Percentiles rank a stretch among this genome's conserved stretches.
phyloP scores from a whole-genome alignment of 2,888 invertebrate genomes.

The Ormia ochracea region DNA sequence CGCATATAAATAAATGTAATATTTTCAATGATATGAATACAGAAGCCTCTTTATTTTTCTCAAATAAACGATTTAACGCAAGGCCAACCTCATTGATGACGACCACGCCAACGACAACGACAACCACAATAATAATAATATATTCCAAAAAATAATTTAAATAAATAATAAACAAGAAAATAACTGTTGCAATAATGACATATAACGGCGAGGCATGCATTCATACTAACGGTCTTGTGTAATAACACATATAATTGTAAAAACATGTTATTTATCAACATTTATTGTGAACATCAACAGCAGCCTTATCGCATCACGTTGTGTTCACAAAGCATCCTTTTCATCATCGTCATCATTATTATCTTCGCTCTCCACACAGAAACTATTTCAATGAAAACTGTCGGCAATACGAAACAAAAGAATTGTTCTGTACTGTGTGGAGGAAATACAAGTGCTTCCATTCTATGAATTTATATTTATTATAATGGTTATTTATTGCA shows the following conservation, averaged over 20 bases:
- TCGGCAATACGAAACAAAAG: not conserved
- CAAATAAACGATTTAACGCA: conserved; percentile 33
- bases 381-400: not conserved
- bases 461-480: conserved; percentile 14
- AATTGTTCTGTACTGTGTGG: not conserved
- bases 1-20: conserved; percentile 6
- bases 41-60: conserved; percentile 13
- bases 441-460: conserved; percentile 3
- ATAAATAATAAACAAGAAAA: conserved; percentile 16
- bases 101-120: not conserved
- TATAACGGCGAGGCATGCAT: conserved; percentile 27
- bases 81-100: conserved; percentile 36
- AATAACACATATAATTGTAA: not conserved
- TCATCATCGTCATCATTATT: not conserved
- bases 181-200: conserved; percentile 57
- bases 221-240: not conserved
- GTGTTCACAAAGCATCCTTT: conserved; percentile 14
- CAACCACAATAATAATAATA: conserved; percentile 23
- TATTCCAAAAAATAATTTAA: conserved; percentile 18
- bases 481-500: not conserved
- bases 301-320: conserved; percentile 19
- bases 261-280: conserved; percentile 16
- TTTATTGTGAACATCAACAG: conserved; percentile 28
- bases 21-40: conserved; percentile 51
- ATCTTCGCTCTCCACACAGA: not conserved